These are phyloP conservation scores for Cisticola juncidis DNA, from an alignment of 2,113 vertebrate genomes.

Conservation along the genomic window DNA sequence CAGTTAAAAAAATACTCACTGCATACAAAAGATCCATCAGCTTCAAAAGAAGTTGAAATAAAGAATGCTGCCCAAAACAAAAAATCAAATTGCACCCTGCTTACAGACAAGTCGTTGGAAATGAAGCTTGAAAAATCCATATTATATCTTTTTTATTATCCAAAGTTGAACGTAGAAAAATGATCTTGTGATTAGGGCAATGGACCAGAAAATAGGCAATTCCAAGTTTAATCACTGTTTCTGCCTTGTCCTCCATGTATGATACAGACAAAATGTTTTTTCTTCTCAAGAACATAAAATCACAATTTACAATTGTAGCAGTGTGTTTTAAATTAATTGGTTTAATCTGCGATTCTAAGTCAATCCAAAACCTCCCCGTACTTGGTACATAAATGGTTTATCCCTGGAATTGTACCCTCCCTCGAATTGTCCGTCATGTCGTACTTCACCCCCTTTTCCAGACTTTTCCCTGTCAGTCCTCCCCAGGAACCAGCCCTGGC, in stretches of 20 bases:
- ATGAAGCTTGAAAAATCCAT: slow-evolving; percentile 20
- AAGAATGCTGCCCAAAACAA: not conserved
- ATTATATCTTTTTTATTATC: not conserved
- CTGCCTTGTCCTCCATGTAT: not conserved
- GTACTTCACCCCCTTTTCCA: too few relatives aligned
- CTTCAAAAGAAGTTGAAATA: not conserved
- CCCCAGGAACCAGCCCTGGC: too few relatives aligned
- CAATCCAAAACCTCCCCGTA: too few relatives aligned
- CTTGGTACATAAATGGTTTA: too few relatives aligned
- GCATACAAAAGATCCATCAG: not conserved
- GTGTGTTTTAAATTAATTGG: too few relatives aligned
- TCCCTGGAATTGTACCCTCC: too few relatives aligned
- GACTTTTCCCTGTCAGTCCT: too few relatives aligned
- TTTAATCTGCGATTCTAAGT: too few relatives aligned
- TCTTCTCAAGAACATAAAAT: not conserved
- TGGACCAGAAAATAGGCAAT: slow-evolving; percentile 1
- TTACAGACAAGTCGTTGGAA: not conserved
- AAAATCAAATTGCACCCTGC: not conserved
- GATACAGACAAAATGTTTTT: not conserved
- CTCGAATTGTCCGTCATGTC: too few relatives aligned
- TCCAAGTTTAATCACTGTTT: not conserved
- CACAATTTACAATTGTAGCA: not conserved
- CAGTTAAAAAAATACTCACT: not conserved
- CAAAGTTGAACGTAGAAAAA: not conserved
- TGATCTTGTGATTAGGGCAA: not conserved